A percentile compares a stretch with the other conserved stretches of the same genome.
These are phyloP conservation scores for Synanthedon andrenaeformis DNA, from an alignment of 2,888 invertebrate genomes.

Conservation along the genomic window DNA sequence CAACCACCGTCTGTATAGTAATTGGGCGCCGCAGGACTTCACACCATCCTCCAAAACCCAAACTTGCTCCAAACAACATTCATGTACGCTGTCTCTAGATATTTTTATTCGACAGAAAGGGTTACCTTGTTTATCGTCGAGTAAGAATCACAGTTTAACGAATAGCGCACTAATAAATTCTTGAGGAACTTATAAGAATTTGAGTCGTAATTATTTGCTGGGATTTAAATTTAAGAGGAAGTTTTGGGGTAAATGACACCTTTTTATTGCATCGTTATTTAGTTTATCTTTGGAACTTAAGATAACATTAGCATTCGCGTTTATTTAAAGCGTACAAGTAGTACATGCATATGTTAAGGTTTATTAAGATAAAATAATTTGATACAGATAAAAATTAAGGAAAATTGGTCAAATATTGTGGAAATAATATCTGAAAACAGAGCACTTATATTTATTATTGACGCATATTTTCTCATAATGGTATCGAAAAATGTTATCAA, in stretches of 20 bases:
- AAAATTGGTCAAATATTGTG: no score
- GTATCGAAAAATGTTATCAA: neutral
- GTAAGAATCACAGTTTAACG: slow-evolving; percentile 25
- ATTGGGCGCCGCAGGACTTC: slow-evolving; percentile 68
- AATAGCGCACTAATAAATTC: slow-evolving; percentile 44
- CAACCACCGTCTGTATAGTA: slow-evolving; percentile 62
- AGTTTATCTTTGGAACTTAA: no score
- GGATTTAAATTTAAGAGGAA: neutral
- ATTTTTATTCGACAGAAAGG: neutral
- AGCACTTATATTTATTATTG: neutral
- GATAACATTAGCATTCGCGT: no score
- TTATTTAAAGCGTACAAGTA: no score
- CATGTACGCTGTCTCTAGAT: neutral
- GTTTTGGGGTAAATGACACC: no score
- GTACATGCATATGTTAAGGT: no score
- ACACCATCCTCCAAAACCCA: slow-evolving; percentile 40
- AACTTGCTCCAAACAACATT: slow-evolving; percentile 11
- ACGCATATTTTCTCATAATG: neutral
- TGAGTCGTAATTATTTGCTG: slow-evolving; percentile 26
- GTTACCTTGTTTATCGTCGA: slow-evolving; percentile 2
- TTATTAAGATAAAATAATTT: no score
- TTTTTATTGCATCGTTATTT: no score
- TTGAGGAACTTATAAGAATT: slow-evolving; percentile 28
- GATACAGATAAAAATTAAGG: no score
- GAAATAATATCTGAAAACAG: neutral